phyloP scores from a whole-genome alignment of 2,797 vertebrate species.

The Cuculus canorus region DNA sequence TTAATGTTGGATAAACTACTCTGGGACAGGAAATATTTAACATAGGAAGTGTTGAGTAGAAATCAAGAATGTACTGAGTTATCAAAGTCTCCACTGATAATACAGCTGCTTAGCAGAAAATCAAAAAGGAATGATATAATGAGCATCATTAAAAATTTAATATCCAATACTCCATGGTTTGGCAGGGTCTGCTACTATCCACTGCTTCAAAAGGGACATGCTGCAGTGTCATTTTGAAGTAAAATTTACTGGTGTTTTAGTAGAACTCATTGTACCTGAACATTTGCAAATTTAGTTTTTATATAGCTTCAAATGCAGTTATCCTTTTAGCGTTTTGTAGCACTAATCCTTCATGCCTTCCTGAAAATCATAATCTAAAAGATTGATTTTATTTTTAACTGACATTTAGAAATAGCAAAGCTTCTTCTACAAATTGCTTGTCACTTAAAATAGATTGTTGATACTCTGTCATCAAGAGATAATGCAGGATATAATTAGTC shows the following conservation, averaged over 20 bases:
- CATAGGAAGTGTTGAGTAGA: neutral
- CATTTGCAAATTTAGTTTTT: neutral
- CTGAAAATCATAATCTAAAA: constrained; percentile 54
- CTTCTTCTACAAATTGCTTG: constrained; percentile 67
- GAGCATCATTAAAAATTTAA: constrained; percentile 6
- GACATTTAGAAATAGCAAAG: constrained; percentile 45
- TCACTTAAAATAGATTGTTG: constrained; percentile 69
- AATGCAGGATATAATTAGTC: constrained; percentile 71
- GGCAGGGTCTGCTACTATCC: neutral
- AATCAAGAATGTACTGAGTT: neutral
- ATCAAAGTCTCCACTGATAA: neutral
- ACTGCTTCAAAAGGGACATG: neutral
- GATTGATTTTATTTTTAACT: constrained; percentile 65
- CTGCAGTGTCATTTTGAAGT: neutral
- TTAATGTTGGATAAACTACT: neutral
- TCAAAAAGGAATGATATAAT: neutral
- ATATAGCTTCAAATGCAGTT: neutral
- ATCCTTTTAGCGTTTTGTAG: constrained; percentile 23
- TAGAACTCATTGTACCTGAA: neutral
- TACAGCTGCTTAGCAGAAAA: neutral
- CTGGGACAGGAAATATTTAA: neutral
- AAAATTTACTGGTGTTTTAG: neutral
- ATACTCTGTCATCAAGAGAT: constrained; percentile 64
- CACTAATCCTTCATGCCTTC: neutral
- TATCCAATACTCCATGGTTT: neutral